Conservation (phyloP, 92 coral and sea anemone species). For the Parazoanthus swiftii region DNA sequence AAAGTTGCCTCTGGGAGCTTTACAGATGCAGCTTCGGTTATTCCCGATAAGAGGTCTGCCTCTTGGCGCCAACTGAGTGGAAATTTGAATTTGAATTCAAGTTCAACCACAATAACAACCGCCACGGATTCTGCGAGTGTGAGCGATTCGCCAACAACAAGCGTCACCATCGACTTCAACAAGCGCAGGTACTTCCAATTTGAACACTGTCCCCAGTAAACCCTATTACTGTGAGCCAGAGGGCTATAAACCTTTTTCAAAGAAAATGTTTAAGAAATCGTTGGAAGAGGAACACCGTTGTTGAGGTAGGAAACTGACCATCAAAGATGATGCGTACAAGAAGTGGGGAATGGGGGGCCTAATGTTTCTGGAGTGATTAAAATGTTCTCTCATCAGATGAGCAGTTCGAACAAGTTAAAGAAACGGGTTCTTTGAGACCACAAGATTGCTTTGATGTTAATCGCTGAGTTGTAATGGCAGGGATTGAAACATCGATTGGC, state of each 20-base stretch:
- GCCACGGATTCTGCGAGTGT: no score
- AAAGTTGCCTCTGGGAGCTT: no score
- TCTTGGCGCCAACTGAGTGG: not conserved
- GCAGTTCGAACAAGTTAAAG: not conserved
- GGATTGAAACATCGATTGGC: not conserved
- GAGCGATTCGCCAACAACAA: not conserved
- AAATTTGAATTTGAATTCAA: not conserved
- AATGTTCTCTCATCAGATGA: not conserved
- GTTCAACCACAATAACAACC: not conserved
- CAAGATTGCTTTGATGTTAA: not conserved
- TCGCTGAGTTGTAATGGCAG: constrained; percentile 1
- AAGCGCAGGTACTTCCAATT: no score
- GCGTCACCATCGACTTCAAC: no score
- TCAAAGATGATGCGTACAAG: not conserved
- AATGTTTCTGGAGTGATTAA: not conserved
- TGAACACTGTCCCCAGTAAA: not conserved
- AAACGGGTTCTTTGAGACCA: not conserved
- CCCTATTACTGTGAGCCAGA: not conserved
- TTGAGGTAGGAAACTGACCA: not conserved
- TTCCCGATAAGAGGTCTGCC: not conserved
- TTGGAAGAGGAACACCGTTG: not conserved
- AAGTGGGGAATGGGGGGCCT: constrained; percentile 6
- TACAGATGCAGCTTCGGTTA: not conserved
- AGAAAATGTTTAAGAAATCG: not conserved
- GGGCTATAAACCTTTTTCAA: not conserved